phyloP scores from a whole-genome alignment of 2,113 vertebrate species.

The Copsychus sechellarum region DNA sequence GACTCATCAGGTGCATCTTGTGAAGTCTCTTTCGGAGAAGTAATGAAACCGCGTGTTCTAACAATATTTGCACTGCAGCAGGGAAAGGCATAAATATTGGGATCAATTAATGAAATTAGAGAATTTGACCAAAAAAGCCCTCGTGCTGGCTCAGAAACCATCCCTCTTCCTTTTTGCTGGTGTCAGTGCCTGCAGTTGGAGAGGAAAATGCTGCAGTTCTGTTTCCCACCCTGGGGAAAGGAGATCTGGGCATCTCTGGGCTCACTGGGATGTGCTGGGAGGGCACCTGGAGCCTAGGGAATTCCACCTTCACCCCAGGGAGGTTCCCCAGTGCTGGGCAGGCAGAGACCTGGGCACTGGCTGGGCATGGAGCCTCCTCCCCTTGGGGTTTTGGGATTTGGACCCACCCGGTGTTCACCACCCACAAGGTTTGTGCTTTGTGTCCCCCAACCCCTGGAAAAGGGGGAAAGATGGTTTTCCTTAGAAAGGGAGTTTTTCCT shows the following conservation, averaged over 20 bases:
- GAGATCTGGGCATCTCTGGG: neutral
- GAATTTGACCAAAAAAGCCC: conserved; percentile 60
- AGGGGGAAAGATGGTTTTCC: neutral
- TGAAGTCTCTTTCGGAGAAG: conserved; percentile 58
- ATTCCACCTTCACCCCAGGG: neutral
- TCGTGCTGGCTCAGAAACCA: conserved; percentile 35
- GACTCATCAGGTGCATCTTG: conserved; percentile 72
- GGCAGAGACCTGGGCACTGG: neutral
- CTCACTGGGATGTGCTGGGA: neutral
- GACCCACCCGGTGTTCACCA: neutral
- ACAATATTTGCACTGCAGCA: conserved; percentile 64
- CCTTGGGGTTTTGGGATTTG: neutral
- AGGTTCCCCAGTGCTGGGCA: rapidly evolving
- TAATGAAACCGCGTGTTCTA: conserved; percentile 57
- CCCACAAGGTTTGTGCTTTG: rapidly evolving
- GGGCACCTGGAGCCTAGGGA: neutral
- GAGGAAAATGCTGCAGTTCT: neutral
- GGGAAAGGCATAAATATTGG: conserved; percentile 67
- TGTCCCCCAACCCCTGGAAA: neutral
- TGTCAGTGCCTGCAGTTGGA: neutral
- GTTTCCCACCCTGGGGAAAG: rapidly evolving
- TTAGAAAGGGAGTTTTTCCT: neutral
- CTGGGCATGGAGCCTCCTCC: neutral
- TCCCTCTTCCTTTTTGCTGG: conserved; percentile 27
- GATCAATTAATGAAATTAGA: conserved; percentile 66